phyloP scores from a whole-genome alignment of 1,140 invertebrate species.

The Atta cephalotes region DNA sequence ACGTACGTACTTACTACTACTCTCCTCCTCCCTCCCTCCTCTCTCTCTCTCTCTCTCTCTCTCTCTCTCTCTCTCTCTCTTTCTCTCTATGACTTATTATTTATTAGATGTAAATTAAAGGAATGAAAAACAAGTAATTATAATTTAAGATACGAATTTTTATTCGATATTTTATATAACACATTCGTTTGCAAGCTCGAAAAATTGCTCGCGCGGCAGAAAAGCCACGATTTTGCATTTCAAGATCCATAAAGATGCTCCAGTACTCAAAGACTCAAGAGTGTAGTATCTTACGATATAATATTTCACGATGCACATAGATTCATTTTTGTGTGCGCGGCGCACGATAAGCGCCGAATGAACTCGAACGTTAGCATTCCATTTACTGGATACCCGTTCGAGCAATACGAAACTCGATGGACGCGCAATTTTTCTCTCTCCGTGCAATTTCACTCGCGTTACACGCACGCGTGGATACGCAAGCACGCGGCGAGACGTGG shows the following conservation, averaged over 20 bases:
- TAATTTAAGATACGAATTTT: too few relatives aligned
- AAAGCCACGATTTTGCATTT: slow-evolving; percentile 1
- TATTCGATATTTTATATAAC: too few relatives aligned
- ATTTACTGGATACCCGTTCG: slow-evolving; percentile 6
- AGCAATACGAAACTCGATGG: not conserved
- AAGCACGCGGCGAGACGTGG: not conserved
- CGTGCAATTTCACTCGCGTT: slow-evolving; percentile 14
- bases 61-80: too few relatives aligned
- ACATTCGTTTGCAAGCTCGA: not conserved
- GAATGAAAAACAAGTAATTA: not conserved
- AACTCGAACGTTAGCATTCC: not conserved
- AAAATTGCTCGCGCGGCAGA: not conserved
- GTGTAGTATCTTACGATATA: not conserved
- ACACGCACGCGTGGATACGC: not conserved
- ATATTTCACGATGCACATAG: not conserved
- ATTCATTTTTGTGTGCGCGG: not conserved
- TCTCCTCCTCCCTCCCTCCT: too few relatives aligned
- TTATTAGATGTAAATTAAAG: not conserved
- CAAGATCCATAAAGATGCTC: not conserved
- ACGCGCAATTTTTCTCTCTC: slow-evolving; percentile 24
- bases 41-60: not conserved
- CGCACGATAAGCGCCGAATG: not conserved
- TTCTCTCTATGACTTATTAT: not conserved
- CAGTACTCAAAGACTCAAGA: not conserved
- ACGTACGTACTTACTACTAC: too few relatives aligned